Evolutionary conservation across 37 sponge, comb jelly and placozoan genomes (phyloP), one percentile per base, ranked within the genome.

Genomic region (Dysidea cf. avara): DNA sequence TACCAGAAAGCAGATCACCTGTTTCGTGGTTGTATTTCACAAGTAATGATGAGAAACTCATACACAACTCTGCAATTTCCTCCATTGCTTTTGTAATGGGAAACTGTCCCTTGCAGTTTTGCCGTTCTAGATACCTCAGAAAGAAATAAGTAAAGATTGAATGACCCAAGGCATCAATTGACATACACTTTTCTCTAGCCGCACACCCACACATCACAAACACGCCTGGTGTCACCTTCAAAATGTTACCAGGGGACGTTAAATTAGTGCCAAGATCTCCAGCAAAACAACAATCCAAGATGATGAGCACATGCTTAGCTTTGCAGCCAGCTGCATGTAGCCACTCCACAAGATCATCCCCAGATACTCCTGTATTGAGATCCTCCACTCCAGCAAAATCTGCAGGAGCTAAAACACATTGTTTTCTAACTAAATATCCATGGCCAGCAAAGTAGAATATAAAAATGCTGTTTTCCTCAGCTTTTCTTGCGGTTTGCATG

Each of bases 401-500:
- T 0, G 71, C 69, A 12, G 89, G 79, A 20, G 84, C 89, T 5
- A 83, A 66, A 17, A 51, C 80, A 80, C 80, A 83, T 17, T 74
- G 39, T 22, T 78, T 20, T 58, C 57, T 12, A 37, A 85, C 69
- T 7, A 32, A 56, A 29, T 81, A 70, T 7, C 90, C 90, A 49
- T 89, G 90, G 0, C 90, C 90, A 32, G 85, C 71, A 61, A 84
- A 89, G 55, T 73, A 69, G 68, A 89, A 89, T 3, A 89, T 56
- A 49, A 89, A 76, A 16, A 84, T 43, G 13, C 90, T 85, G 17
- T 70, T 56, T 2, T 49, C 26, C 2, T 80, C 85, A 12, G 80
- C 90, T 34, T 56, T 69, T 16, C 60, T 40, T 7, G 90, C 90
- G 13, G 61, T 18, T 30, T 80, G 60, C 34, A 67, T 69, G 35